phyloP scores from a whole-genome alignment of 2,113 vertebrate genomes.

The Trochalopteron elliotii region DNA sequence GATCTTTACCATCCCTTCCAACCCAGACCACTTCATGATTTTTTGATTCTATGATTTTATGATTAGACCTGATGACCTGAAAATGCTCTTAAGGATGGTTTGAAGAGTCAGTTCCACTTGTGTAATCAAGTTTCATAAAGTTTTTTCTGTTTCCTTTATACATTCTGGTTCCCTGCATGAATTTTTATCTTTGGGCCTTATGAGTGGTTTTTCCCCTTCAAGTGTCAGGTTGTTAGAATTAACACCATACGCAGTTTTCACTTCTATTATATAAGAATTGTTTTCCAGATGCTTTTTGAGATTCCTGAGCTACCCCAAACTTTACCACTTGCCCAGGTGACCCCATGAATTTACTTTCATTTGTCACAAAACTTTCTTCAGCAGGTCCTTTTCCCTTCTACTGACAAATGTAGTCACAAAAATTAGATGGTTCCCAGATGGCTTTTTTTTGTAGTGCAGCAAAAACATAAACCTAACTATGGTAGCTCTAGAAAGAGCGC shows the following conservation, averaged over 20 bases:
- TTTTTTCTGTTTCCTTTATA: neutral
- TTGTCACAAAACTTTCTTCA: neutral
- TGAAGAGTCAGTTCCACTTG: neutral
- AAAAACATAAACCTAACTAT: neutral
- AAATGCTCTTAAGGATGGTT: neutral
- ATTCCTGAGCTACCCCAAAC: neutral
- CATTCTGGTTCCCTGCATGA: neutral
- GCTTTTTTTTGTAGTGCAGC: neutral
- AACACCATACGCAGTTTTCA: neutral
- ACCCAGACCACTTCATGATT: neutral
- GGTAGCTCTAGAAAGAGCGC: neutral
- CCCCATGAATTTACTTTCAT: neutral
- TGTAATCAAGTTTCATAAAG: neutral
- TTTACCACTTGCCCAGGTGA: neutral
- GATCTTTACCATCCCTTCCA: neutral
- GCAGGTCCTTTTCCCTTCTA: neutral
- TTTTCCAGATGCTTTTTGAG: neutral
- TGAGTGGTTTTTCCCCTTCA: neutral
- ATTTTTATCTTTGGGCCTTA: neutral
- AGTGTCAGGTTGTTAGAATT: neutral
- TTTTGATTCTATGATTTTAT: neutral
- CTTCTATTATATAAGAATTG: neutral
- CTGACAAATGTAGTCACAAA: neutral
- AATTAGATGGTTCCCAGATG: neutral
- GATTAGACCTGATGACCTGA: neutral